A percentile compares a stretch with the other conserved stretches of the same genome.
Evolutionary conservation across 2,888 invertebrate genomes (phyloP).

Genomic region (Stenolophus ochropezus): DNA sequence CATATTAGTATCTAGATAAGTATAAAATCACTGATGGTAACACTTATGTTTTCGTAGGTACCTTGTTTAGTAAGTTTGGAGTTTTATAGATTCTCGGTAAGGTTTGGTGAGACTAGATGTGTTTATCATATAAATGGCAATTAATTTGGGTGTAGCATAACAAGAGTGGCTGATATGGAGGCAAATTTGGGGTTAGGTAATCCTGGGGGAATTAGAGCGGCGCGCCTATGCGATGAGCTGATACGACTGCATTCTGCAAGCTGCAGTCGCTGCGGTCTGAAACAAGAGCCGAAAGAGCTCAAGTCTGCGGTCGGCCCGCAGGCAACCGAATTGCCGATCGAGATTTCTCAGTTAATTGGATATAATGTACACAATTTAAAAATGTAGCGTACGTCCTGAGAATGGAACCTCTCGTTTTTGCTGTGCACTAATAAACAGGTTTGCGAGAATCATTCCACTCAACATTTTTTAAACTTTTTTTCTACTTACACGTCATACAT

Average conservation of each 20-base stretch:
- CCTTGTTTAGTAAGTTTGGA: too few relatives aligned
- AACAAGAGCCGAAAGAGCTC: conserved; percentile 16
- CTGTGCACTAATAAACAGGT: conserved; percentile 42
- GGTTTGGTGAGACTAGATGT: too few relatives aligned
- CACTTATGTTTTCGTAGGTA: too few relatives aligned
- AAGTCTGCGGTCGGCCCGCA: conserved; percentile 32
- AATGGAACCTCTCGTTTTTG: conserved; percentile 41
- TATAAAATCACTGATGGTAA: too few relatives aligned
- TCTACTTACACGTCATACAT: conserved; percentile 39
- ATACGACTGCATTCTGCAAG: conserved; percentile 37
- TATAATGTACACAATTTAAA: conserved; percentile 60
- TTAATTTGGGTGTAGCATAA: neutral
- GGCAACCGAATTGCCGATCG: conserved; percentile 38
- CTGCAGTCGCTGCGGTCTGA: neutral
- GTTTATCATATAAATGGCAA: too few relatives aligned
- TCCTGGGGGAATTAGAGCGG: conserved; percentile 18
- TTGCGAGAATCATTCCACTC: conserved; percentile 30
- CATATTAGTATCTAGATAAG: too few relatives aligned
- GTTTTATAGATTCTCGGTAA: too few relatives aligned
- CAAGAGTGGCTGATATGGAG: neutral
- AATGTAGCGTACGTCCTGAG: conserved; percentile 39
- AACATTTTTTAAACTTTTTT: conserved; percentile 28
- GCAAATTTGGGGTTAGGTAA: conserved; percentile 28
- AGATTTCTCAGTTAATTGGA: conserved; percentile 57
- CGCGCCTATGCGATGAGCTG: conserved; percentile 38